Percentiles rank a stretch among this genome's conserved stretches.
Evolutionary conservation across 2,888 invertebrate species (phyloP).

Genomic region (Lasioglossum malachurum): DNA sequence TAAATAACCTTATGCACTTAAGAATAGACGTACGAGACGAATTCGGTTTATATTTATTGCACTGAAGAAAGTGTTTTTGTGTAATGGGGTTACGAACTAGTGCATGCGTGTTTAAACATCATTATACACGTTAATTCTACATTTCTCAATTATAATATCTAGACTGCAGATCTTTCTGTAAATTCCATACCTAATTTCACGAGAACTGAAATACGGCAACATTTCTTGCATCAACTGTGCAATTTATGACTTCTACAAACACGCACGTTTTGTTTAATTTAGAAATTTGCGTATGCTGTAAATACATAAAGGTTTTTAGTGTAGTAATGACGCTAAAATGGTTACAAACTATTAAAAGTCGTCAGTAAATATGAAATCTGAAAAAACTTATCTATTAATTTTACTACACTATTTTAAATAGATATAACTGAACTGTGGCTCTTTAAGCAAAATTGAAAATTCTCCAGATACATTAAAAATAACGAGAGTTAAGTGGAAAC

Average conservation of each 20-base stretch:
- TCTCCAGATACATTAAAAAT: neutral
- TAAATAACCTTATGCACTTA: constrained; percentile 75
- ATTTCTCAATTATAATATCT: neutral
- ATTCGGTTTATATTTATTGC: constrained; percentile 67
- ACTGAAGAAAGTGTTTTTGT: constrained; percentile 52
- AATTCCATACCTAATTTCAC: neutral
- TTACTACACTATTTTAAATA: neutral
- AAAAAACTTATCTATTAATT: too few relatives aligned
- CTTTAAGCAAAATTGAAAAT: neutral
- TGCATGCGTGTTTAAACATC: neutral
- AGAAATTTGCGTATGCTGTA: neutral
- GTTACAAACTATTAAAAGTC: too few relatives aligned
- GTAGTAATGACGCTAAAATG: neutral
- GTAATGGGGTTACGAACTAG: constrained; percentile 10
- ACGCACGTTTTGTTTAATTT: neutral
- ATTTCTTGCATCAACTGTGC: neutral
- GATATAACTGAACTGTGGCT: neutral
- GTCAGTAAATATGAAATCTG: too few relatives aligned
- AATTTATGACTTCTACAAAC: neutral
- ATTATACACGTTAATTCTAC: neutral
- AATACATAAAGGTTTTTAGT: neutral
- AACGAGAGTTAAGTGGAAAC: neutral
- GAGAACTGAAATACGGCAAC: neutral
- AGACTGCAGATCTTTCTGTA: neutral
- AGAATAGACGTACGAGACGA: constrained; percentile 72